A percentile compares a stretch with the other conserved stretches of the same genome.
These are phyloP conservation scores for Heliconius ismenius DNA, from an alignment of 2,888 invertebrate genomes.

Conservation along the genomic window DNA sequence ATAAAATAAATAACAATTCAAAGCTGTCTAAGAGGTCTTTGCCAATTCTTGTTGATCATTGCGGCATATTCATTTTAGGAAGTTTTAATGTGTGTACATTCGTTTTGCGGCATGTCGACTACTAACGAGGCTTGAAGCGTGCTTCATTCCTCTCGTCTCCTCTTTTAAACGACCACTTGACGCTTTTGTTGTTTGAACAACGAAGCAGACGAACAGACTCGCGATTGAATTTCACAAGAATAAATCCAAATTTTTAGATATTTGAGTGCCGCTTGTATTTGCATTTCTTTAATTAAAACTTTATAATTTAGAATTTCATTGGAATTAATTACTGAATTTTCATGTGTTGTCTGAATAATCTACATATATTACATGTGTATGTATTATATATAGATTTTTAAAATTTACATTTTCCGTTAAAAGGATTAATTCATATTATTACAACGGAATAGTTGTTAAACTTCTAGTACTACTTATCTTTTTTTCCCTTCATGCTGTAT, in stretches of 20 bases:
- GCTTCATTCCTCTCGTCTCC: slow-evolving; percentile 65
- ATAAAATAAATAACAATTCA: slow-evolving; percentile 19
- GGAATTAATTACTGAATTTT: not conserved
- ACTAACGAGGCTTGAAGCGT: slow-evolving; percentile 68
- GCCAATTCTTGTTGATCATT: slow-evolving; percentile 53
- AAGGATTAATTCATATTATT: not conserved
- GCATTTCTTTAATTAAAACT: slow-evolving; percentile 44
- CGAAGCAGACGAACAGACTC: slow-evolving; percentile 64
- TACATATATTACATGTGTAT: not conserved
- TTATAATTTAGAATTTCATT: slow-evolving; percentile 17
- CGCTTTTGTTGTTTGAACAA: slow-evolving; percentile 72
- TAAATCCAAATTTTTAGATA: slow-evolving; percentile 49
- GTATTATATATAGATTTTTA: not conserved
- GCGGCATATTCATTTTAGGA: slow-evolving; percentile 71
- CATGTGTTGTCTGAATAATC: not conserved
- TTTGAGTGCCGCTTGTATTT: slow-evolving; percentile 46
- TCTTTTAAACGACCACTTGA: slow-evolving; percentile 63
- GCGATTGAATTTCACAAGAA: slow-evolving; percentile 61
- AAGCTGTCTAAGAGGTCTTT: slow-evolving; percentile 22
- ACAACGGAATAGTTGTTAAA: not conserved
- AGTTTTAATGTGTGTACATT: slow-evolving; percentile 79
- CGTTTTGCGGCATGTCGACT: slow-evolving; percentile 62
- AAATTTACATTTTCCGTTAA: not conserved
- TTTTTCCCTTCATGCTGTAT: no score
- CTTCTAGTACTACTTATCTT: not conserved